Evolutionary conservation across 2,797 vertebrate species (phyloP).

Genomic region (Babyrousa celebensis): DNA sequence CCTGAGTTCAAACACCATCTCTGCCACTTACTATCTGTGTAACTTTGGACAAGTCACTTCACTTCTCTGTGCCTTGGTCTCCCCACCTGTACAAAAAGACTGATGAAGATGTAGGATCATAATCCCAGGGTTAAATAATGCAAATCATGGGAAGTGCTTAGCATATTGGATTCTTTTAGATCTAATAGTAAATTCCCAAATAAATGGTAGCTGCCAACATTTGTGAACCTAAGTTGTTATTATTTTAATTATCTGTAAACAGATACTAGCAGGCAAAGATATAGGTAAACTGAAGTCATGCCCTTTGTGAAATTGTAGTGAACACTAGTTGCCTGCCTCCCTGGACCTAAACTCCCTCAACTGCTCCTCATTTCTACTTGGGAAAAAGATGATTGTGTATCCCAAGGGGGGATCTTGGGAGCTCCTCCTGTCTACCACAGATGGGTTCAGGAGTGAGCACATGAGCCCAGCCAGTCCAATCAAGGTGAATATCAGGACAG

Average conservation of each 20-base stretch:
- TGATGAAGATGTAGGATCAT: neutral
- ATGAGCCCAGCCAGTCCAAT: neutral
- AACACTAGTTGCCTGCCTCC: neutral
- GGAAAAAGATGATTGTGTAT: neutral
- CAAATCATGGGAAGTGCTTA: neutral
- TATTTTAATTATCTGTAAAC: slow-evolving; percentile 36
- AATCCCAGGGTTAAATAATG: neutral
- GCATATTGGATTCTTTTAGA: neutral
- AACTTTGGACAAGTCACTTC: neutral
- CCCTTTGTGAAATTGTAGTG: neutral
- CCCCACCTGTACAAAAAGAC: neutral
- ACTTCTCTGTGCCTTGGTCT: neutral
- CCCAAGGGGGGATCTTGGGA: neutral
- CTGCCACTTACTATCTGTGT: neutral
- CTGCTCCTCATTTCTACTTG: neutral
- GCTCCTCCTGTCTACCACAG: neutral
- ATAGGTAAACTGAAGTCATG: neutral
- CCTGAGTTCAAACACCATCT: neutral
- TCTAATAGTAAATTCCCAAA: slow-evolving; percentile 35
- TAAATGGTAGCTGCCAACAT: slow-evolving; percentile 29
- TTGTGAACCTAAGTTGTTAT: slow-evolving; percentile 16
- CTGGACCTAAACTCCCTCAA: neutral
- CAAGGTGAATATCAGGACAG: neutral
- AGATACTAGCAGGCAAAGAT: slow-evolving; percentile 15
- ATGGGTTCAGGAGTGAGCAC: neutral